Conservation (phyloP, 2,797 vertebrate species). For the Myotis daubentonii region DNA sequence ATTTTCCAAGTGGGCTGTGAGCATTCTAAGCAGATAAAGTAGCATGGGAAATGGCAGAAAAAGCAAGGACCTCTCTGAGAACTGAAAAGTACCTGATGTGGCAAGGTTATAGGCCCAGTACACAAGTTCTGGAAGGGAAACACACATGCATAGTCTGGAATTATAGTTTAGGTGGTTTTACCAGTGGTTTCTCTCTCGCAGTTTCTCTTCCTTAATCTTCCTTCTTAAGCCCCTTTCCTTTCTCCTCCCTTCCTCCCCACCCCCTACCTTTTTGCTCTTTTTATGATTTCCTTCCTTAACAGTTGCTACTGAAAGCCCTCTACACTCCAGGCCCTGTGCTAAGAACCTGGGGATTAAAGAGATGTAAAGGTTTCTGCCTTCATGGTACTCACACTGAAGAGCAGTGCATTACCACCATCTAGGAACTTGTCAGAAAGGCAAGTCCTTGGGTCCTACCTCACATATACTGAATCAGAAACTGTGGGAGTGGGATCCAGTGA, state of each 20-base stretch:
- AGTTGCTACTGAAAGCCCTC: not conserved
- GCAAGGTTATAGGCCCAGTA: not conserved
- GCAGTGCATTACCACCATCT: not conserved
- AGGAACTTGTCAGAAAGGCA: conserved; percentile 26
- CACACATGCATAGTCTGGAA: not conserved
- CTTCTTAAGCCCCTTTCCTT: not conserved
- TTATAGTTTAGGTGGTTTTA: conserved; percentile 8
- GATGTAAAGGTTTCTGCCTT: not conserved
- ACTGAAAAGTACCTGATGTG: not conserved
- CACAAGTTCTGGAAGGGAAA: not conserved
- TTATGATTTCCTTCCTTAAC: not conserved
- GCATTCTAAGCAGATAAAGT: not conserved
- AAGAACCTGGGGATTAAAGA: not conserved
- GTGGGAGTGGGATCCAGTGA: not conserved
- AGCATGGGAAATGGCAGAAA: not conserved
- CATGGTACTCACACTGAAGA: not conserved
- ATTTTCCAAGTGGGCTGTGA: not conserved
- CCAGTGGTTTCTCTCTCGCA: not conserved
- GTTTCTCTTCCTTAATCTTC: not conserved
- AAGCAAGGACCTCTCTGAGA: not conserved
- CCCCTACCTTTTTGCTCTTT: not conserved
- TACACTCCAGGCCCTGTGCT: not conserved
- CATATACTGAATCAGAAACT: not conserved
- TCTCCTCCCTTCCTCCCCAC: not conserved
- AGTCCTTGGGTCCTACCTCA: not conserved